A percentile compares a stretch with the other conserved stretches of the same genome.
Conservation (phyloP, 2,888 invertebrate species). For the Empis stercorea region DNA sequence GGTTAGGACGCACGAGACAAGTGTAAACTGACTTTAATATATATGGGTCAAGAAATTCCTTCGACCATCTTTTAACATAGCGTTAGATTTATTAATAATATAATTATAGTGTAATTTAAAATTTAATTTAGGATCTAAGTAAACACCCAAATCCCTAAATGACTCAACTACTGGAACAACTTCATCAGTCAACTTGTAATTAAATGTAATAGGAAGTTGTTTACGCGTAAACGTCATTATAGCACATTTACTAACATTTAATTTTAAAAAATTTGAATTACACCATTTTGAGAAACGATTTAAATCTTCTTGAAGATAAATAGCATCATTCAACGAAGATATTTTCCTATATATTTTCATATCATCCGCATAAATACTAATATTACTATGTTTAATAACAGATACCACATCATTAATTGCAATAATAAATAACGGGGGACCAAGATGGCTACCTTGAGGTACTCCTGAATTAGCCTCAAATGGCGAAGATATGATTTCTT, state of each 20-base stretch:
- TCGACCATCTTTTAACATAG: no score
- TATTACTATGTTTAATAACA: background rate
- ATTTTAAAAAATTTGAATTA: background rate
- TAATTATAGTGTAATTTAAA: no score
- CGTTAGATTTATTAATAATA: no score
- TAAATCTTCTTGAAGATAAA: background rate
- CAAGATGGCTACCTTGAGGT: background rate
- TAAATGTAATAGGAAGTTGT: slow-evolving; percentile 7
- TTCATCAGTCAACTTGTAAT: slow-evolving; percentile 6
- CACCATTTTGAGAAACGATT: background rate
- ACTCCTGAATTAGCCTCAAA: background rate
- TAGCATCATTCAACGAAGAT: background rate
- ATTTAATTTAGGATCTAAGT: background rate
- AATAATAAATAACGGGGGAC: background rate
- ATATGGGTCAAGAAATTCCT: no score
- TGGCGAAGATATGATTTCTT: background rate
- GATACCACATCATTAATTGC: background rate
- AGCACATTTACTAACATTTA: no score
- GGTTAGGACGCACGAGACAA: no score
- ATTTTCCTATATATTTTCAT: background rate
- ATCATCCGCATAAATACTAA: background rate
- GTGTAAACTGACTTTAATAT: no score
- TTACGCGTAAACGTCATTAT: no score
- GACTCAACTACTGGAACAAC: slow-evolving; percentile 4
- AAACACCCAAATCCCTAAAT: slow-evolving; percentile 3